phyloP scores from a whole-genome alignment of 2,888 invertebrate species.

The Apodemia mormo region DNA sequence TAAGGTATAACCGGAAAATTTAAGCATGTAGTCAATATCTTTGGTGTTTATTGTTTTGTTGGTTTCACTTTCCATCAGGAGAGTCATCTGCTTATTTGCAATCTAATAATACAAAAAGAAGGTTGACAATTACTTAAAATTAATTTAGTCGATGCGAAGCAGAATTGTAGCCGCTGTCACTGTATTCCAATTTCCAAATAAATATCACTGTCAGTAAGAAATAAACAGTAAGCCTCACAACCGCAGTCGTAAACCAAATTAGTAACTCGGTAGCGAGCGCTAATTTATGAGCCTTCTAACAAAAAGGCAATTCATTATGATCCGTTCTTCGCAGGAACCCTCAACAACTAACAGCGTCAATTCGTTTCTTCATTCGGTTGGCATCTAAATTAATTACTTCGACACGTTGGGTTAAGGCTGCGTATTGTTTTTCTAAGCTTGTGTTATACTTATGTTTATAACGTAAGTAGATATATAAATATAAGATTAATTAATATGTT shows the following conservation, averaged over 20 bases:
- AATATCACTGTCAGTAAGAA: slow-evolving; percentile 12
- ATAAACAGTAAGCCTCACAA: slow-evolving; percentile 9
- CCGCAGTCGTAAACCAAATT: slow-evolving; percentile 17
- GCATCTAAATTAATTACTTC: slow-evolving; percentile 18
- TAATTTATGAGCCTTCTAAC: slow-evolving; percentile 30
- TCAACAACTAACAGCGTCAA: slow-evolving; percentile 14
- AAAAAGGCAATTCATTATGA: slow-evolving; percentile 31
- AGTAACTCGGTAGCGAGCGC: slow-evolving; percentile 19
- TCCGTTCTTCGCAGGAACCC: slow-evolving; percentile 26
- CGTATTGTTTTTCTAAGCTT: not conserved
- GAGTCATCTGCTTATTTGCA: no score
- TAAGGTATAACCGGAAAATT: no score
- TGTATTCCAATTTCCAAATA: slow-evolving; percentile 4
- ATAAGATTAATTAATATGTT: not conserved
- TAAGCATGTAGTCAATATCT: no score
- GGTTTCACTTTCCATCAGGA: no score
- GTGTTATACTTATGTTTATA: not conserved
- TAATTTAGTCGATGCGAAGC: not conserved
- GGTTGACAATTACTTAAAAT: not conserved
- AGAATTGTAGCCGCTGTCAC: not conserved
- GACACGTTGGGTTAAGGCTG: not conserved
- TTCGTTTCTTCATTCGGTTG: slow-evolving; percentile 10
- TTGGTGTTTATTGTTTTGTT: no score
- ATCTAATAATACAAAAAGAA: no score
- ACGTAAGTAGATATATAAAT: not conserved